phyloP scores from a whole-genome alignment of 2,888 invertebrate genomes.

The Andricus quercusramuli region DNA sequence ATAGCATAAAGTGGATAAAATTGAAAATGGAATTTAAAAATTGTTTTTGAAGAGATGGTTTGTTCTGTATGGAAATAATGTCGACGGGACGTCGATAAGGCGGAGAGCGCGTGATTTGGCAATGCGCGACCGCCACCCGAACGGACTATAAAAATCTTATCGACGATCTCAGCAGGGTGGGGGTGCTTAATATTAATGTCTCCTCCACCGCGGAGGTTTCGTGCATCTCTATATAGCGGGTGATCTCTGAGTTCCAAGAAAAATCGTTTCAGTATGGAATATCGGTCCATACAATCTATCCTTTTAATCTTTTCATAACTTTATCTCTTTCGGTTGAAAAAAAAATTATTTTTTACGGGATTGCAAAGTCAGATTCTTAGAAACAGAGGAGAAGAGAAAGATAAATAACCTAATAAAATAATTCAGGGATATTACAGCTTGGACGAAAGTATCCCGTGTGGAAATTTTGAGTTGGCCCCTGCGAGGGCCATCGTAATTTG shows the following conservation, averaged over 20 bases:
- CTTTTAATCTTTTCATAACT: conserved; percentile 38
- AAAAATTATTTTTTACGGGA: neutral
- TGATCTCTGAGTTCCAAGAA: conserved; percentile 51
- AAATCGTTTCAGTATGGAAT: conserved; percentile 34
- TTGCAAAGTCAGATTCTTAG: neutral
- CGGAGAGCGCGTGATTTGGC: conserved; percentile 63
- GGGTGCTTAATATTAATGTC: conserved; percentile 71
- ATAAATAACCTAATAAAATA: neutral
- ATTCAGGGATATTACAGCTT: neutral
- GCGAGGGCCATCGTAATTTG: too few relatives aligned
- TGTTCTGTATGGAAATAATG: conserved; percentile 19
- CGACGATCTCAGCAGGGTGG: conserved; percentile 63
- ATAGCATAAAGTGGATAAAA: too few relatives aligned
- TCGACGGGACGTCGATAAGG: conserved; percentile 47
- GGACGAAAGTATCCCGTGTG: too few relatives aligned
- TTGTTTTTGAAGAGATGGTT: neutral
- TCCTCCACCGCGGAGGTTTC: conserved; percentile 64
- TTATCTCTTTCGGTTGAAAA: conserved; percentile 12
- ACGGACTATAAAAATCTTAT: conserved; percentile 69
- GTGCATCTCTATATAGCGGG: conserved; percentile 62
- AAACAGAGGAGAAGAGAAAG: neutral
- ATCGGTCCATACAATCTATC: conserved; percentile 18
- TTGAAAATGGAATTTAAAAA: neutral
- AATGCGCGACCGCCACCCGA: conserved; percentile 62
- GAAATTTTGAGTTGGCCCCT: too few relatives aligned